These are phyloP conservation scores for Ethmia dodecea DNA, from an alignment of 2,888 invertebrate genomes.

Conservation along the genomic window DNA sequence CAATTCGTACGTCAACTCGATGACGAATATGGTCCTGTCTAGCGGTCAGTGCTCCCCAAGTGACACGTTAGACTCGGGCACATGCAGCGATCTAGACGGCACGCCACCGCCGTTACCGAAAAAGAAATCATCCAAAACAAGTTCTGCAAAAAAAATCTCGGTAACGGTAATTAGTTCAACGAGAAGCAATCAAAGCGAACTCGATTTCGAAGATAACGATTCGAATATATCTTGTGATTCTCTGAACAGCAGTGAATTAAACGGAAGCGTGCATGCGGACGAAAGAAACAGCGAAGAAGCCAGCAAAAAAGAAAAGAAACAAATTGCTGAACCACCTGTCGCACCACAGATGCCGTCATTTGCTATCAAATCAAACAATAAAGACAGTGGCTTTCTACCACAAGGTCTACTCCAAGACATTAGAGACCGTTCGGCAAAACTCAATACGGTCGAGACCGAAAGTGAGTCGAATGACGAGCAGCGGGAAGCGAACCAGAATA, in stretches of 20 bases:
- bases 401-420: conserved; percentile 83
- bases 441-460: conserved; percentile 65
- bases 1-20: conserved; percentile 74
- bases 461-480: conserved; percentile 48
- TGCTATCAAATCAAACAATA: conserved; percentile 46
- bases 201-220: conserved; percentile 85
- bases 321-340: conserved; percentile 41
- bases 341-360: conserved; percentile 51
- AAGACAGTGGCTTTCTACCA: conserved; percentile 77
- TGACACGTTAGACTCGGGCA: conserved; percentile 90
- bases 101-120: conserved; percentile 84
- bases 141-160: conserved; percentile 71
- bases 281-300: conserved; percentile 63
- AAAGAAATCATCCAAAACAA: conserved; percentile 78
- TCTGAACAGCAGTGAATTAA: conserved; percentile 84
- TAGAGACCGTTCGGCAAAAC: conserved; percentile 79
- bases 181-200: conserved; percentile 79
- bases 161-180: conserved; percentile 76
- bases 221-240: conserved; percentile 91
- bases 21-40: conserved; percentile 79
- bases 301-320: conserved; percentile 59
- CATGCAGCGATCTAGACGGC: conserved; percentile 89
- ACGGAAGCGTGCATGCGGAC: conserved; percentile 69
- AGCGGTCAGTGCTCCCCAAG: conserved; percentile 91
- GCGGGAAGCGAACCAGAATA: conserved; percentile 61